phyloP scores from a whole-genome alignment of 2,113 vertebrate species.

The Ceyx margarethae region DNA sequence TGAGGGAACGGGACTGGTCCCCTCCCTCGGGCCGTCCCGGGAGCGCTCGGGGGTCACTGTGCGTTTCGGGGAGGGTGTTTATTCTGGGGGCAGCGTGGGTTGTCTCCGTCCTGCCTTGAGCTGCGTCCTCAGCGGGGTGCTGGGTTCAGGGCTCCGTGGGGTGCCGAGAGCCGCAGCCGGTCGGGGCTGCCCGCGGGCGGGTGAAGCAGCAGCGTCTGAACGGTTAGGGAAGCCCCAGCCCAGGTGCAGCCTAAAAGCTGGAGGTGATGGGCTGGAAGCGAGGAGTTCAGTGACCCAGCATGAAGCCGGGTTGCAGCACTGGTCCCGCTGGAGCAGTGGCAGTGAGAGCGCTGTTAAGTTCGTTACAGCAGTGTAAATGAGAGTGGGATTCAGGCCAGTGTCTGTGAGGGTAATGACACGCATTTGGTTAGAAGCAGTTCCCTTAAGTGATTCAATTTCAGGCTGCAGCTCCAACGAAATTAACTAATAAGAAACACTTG shows the following conservation, averaged over 20 bases:
- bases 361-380: neutral
- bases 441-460: neutral
- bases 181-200: neutral
- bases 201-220: accelerated
- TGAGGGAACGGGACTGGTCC: neutral
- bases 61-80: neutral
- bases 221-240: neutral
- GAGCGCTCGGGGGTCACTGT: neutral
- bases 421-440: neutral
- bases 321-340: neutral
- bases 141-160: neutral
- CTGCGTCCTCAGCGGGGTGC: neutral
- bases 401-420: accelerated
- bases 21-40: neutral
- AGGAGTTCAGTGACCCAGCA: conserved; percentile 14
- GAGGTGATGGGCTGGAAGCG: neutral
- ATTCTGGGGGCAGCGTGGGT: neutral
- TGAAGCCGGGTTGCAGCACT: neutral
- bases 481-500: neutral
- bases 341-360: neutral
- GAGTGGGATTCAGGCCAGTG: neutral
- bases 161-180: neutral
- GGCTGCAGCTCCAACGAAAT: neutral
- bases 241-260: neutral
- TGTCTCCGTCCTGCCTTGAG: neutral